Evolutionary conservation across 1,140 invertebrate species (phyloP), one percentile per base, ranked within the genome.

Genomic region (Thalassaphorura encarpata): DNA sequence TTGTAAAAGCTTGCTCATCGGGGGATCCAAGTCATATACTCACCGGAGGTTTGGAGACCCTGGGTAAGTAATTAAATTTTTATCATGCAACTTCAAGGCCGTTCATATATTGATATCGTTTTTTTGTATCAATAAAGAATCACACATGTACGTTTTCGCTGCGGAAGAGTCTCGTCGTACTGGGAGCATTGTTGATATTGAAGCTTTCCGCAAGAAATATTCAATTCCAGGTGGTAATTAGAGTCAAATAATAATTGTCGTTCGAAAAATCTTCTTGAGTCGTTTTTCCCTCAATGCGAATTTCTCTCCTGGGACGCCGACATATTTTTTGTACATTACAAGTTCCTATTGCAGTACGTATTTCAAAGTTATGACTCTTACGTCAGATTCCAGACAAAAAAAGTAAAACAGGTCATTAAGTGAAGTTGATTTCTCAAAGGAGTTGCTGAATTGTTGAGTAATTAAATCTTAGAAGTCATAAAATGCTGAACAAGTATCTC

Each of bases 1-100:
- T 74, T 66, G 59, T 73, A 16, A 52, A 68, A 36, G 69, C 72
- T n/a, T 57, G 71, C 29, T 60, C 57, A 23, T 43, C 53, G 18
- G 53, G 54, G 48, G 56, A 67, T 50, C 50, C 50, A 24, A 39
- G 46, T 11, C 56, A 52, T 33, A 55, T 67, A 46, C 23, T 55
- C 18, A 60, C 67, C 45, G 66, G 66, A 1, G 52, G 57, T 2
- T 18, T 51, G 27, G 58, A 56, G 41, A 63, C 61, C n/a, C 26
- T 63, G 3, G 61, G 61, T 63, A 56, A 46, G 2, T 26, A 16
- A 11, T 11, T n/a, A n/a, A 36, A 11, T 36, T 36, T 36, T 47
- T 6, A 11, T 47, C 6, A 8, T 11, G 6, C 21, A 13, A 11
- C 15, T 15, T 21, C 15, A 47, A 27, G 21, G 13, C 15, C 5